These are phyloP conservation scores for Toxotes lorentzi DNA, from an alignment of 2,797 vertebrate genomes.

Conservation along the genomic window DNA sequence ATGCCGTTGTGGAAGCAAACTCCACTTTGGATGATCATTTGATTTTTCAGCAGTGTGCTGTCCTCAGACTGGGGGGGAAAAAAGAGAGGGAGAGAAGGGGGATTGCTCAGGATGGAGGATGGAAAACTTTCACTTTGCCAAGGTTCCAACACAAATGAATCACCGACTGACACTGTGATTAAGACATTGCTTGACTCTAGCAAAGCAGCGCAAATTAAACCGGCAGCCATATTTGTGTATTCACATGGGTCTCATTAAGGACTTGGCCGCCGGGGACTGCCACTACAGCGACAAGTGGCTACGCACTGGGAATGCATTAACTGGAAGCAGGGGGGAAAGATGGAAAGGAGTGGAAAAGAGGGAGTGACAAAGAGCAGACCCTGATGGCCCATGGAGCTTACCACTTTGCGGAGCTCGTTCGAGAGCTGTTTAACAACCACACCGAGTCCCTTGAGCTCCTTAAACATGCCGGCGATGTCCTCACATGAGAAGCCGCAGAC, in stretches of 20 bases:
- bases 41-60: constrained; percentile 82
- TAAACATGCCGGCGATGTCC: constrained; percentile 93
- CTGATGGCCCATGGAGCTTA: constrained; percentile 79
- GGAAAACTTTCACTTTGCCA: constrained; percentile 81
- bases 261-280: constrained; percentile 71
- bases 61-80: constrained; percentile 84
- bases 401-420: constrained; percentile 92
- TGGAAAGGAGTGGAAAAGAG: constrained; percentile 25
- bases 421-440: constrained; percentile 92
- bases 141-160: constrained; percentile 81
- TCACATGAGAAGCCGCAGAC: constrained; percentile 98
- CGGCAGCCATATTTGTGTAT: constrained; percentile 79
- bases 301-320: constrained; percentile 60
- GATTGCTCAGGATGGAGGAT: constrained; percentile 61
- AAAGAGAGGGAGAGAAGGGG: constrained; percentile 33
- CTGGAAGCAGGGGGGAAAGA: constrained; percentile 44
- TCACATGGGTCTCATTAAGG: constrained; percentile 83
- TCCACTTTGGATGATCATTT: constrained; percentile 84
- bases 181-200: constrained; percentile 78
- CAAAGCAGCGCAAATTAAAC: constrained; percentile 69
- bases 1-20: constrained; percentile 93
- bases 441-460: constrained; percentile 93
- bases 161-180: constrained; percentile 71
- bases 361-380: constrained; percentile 54
- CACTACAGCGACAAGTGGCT: constrained; percentile 78